Percentiles rank a stretch among this genome's conserved stretches.
phyloP scores from a whole-genome alignment of 2,113 vertebrate species.

The Vireo altiloquus region DNA sequence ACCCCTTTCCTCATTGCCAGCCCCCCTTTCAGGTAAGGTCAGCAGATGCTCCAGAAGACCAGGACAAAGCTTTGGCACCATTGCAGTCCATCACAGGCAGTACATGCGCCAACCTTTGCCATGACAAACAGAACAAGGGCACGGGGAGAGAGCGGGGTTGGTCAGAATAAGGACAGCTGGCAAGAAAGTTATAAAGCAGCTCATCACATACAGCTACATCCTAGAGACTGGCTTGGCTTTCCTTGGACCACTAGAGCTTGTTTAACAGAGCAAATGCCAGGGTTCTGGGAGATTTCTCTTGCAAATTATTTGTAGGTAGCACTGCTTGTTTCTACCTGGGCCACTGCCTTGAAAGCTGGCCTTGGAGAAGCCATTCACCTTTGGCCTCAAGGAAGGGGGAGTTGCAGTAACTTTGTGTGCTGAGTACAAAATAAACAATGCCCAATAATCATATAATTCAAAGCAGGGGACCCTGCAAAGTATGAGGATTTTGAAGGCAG shows the following conservation, averaged over 20 bases:
- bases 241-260: constrained; percentile 20
- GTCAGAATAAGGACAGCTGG: not conserved
- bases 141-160: not conserved
- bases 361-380: not conserved
- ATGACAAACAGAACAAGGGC: constrained; percentile 30
- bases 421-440: not conserved
- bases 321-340: not conserved
- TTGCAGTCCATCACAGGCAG: constrained; percentile 43
- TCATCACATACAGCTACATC: not conserved
- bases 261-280: constrained; percentile 56
- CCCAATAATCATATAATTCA: not conserved
- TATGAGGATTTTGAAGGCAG: not conserved
- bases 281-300: not conserved
- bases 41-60: not conserved
- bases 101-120: constrained; percentile 40
- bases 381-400: not conserved
- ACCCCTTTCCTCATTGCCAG: not conserved
- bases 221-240: constrained; percentile 22
- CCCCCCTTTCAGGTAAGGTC: not conserved
- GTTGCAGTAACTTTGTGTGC: not conserved
- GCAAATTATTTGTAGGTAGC: not conserved
- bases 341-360: not conserved
- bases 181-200: constrained; percentile 26
- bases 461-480: not conserved
- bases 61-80: constrained; percentile 16